A percentile compares a stretch with the other conserved stretches of the same genome.
These are phyloP conservation scores for Onychostoma macrolepis DNA, from an alignment of 2,113 vertebrate species.

Conservation along the genomic window DNA sequence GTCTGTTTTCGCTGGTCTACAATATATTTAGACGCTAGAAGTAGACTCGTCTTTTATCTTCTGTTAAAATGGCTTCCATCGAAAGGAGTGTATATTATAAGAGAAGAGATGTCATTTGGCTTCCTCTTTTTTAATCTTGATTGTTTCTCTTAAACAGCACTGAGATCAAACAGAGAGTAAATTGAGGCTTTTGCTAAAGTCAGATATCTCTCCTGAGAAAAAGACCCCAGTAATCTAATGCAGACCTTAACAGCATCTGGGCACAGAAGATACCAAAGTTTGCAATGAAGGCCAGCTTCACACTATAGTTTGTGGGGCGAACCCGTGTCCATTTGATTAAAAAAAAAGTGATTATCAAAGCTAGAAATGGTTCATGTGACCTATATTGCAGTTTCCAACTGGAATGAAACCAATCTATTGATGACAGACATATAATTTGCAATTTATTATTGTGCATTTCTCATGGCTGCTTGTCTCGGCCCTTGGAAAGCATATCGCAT, in stretches of 20 bases:
- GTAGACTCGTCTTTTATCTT: constrained; percentile 4
- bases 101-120: neutral
- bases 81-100: neutral
- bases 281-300: neutral
- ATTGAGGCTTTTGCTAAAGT: neutral
- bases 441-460: neutral
- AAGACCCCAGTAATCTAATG: neutral
- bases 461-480: neutral
- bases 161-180: neutral
- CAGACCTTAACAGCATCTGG: neutral
- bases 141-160: neutral
- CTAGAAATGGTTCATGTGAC: neutral
- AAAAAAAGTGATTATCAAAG: neutral
- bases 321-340: neutral
- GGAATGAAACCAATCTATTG: neutral
- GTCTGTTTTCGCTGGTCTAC: neutral
- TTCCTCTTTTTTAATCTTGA: constrained; percentile 1
- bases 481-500: neutral
- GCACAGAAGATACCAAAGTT: neutral
- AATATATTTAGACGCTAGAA: constrained; percentile 39
- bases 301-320: neutral
- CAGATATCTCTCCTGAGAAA: neutral
- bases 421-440: neutral
- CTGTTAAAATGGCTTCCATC: neutral
- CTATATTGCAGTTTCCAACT: neutral